These are phyloP conservation scores for Cydia amplana DNA, from an alignment of 1,140 invertebrate genomes.

Conservation along the genomic window DNA sequence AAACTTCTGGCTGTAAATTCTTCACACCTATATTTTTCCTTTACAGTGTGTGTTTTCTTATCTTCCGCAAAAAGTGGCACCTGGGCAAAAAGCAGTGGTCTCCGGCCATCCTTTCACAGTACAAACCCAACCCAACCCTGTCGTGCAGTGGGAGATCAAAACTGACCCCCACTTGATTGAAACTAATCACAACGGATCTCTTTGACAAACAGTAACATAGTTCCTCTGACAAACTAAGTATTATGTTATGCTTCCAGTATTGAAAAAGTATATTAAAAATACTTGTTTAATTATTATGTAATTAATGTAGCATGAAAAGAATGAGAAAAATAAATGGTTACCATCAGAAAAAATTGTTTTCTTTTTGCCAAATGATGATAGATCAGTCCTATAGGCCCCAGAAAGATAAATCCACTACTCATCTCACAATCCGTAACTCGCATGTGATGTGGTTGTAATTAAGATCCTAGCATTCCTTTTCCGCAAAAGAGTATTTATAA, in stretches of 20 bases:
- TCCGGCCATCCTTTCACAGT: conserved; percentile 73
- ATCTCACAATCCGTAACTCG: too few relatives aligned
- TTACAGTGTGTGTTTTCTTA: conserved; percentile 76
- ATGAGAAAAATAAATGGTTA: conserved; percentile 14
- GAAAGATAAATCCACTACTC: too few relatives aligned
- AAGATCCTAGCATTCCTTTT: too few relatives aligned
- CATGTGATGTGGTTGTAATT: too few relatives aligned
- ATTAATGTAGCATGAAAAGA: not conserved
- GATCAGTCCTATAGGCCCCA: too few relatives aligned
- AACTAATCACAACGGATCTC: conserved; percentile 60
- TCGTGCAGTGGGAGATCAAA: conserved; percentile 72
- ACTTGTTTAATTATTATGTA: not conserved
- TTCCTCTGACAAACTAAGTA: conserved; percentile 5
- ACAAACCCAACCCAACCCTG: conserved; percentile 57
- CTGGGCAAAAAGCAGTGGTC: conserved; percentile 71
- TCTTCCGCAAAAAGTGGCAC: conserved; percentile 67
- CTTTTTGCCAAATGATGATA: not conserved
- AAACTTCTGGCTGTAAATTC: too few relatives aligned
- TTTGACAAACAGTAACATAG: conserved; percentile 44
- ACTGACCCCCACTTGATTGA: conserved; percentile 51
- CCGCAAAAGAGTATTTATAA: too few relatives aligned
- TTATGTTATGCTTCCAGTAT: conserved; percentile 27
- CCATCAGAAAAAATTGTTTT: not conserved
- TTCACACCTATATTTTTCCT: conserved; percentile 31
- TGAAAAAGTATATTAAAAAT: not conserved